Evolutionary conservation across 2,797 vertebrate species (phyloP).

Genomic region (Manis crassicaudata): DNA sequence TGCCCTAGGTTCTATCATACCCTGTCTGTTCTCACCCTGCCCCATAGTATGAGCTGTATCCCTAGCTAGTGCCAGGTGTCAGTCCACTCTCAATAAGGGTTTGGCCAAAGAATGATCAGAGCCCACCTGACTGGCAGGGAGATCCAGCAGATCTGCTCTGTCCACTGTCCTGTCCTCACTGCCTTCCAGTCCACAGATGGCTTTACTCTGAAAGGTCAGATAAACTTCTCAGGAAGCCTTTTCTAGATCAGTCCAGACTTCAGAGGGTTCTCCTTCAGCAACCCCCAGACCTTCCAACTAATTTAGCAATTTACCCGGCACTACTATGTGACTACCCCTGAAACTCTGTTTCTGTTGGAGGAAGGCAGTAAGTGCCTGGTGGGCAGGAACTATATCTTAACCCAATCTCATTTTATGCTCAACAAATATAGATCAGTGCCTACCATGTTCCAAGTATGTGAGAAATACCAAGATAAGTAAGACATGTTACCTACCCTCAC

Average conservation of each 20-base stretch:
- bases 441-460: background rate
- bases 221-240: background rate
- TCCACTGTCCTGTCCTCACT: background rate
- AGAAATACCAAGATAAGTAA: background rate
- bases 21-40: background rate
- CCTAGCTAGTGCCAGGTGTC: accelerated
- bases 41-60: background rate
- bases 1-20: background rate
- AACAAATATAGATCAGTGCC: background rate
- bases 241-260: background rate
- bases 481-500: background rate
- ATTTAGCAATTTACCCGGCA: background rate
- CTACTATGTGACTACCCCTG: background rate
- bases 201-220: background rate
- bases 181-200: background rate
- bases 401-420: background rate
- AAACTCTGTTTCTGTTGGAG: background rate
- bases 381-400: background rate
- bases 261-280: background rate
- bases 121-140: background rate
- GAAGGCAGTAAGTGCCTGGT: background rate
- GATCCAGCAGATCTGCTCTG: background rate
- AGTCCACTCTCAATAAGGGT: background rate
- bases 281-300: background rate
- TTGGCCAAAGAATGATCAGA: background rate